Base-by-base conservation (phyloP, 1,140 invertebrate genomes). In the Lycorma delicatula region DNA sequence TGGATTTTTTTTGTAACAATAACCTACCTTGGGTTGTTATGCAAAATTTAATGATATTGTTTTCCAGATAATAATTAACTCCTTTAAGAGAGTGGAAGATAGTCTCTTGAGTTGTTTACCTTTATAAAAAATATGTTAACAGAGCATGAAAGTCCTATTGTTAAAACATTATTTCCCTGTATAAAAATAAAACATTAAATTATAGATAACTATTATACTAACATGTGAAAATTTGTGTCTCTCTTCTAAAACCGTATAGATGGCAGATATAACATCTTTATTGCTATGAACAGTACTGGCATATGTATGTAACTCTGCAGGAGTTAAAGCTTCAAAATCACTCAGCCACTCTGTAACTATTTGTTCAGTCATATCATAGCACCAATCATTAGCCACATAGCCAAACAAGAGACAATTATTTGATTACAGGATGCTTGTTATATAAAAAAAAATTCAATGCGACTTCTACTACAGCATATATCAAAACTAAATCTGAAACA, bases 341-440 rank as follows among this genome's bases (percentile, higher is more conserved):
- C 79, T 76, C 63, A 91, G 74, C 88, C 88, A 91, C 67, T 91
- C 87, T 61, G 76, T 77, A 61, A 91, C 82, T 67, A 88, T 72
- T 63, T 81, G 79, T 70, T 87, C 86, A 63, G 83, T 82, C 86
- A 90, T 89, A 62, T 46, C 60, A 58, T 41, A n/a, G n/a, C n/a
- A n/a, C n/a, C n/a, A 12, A 61, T 59, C 16, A 47, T 29, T 59
- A 54, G 23, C 54, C 44, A 57, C 28, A 23, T 22, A 13, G 28
- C 7, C 7, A 34, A 9, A n/a, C n/a, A 9, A 9, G n/a, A 34
- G n/a, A n/a, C 31, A 9, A 34, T n/a, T 9, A 34, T 34, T 9
- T 9, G n/a, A 34, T n/a, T n/a, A 34, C n/a, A 9, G n/a, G n/a
- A 34, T 34, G 7, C n/a, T 9, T 34, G n/a, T 9, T 34, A 34